These are phyloP conservation scores for Carcina quercana DNA, from an alignment of 2,888 invertebrate species.

Conservation along the genomic window DNA sequence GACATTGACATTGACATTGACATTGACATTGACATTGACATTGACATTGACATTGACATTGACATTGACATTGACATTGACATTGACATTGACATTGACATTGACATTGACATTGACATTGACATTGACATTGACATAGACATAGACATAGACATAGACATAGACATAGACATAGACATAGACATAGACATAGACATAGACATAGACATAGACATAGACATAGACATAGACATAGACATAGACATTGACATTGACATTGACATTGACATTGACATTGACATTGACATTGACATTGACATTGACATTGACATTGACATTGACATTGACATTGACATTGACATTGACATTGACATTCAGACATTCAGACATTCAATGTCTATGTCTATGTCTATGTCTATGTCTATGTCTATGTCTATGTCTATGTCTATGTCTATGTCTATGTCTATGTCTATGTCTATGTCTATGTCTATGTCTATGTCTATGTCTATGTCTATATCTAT, in stretches of 20 bases:
- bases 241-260: conserved; percentile 11
- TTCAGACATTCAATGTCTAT: no score
- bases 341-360: conserved; percentile 7
- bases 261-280: conserved; percentile 10
- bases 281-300: conserved; percentile 10
- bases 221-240: conserved; percentile 11
- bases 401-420: no score
- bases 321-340: conserved; percentile 10
- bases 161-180: conserved; percentile 11
- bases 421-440: no score
- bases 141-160: conserved; percentile 11
- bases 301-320: conserved; percentile 11
- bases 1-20: background rate
- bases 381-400: no score
- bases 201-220: conserved; percentile 11
- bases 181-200: conserved; percentile 11
- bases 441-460: no score
- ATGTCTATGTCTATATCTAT: no score
- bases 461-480: no score
- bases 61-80: conserved; percentile 8
- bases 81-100: conserved; percentile 9
- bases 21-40: conserved; percentile 4
- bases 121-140: conserved; percentile 11
- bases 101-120: conserved; percentile 9
- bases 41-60: conserved; percentile 5